phyloP scores from a whole-genome alignment of 2,113 vertebrate species.

The Lipotes vexillifer region DNA sequence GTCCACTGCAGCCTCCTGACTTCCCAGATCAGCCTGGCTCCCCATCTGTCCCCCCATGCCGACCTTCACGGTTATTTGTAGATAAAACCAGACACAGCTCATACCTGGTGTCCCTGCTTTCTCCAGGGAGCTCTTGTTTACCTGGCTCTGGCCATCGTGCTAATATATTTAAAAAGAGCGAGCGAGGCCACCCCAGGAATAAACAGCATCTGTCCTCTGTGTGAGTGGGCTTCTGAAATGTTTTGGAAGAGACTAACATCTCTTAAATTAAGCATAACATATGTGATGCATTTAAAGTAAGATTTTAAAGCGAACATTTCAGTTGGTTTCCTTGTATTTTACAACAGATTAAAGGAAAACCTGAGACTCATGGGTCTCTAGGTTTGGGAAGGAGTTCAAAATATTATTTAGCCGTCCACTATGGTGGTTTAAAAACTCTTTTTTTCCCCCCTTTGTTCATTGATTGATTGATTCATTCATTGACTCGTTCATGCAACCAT shows the following conservation, averaged over 20 bases:
- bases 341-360: not conserved
- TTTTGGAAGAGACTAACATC: conserved; percentile 19
- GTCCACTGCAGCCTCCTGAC: not conserved
- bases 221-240: conserved; percentile 13
- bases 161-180: not conserved
- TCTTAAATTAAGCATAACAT: conserved; percentile 34
- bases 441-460: not conserved
- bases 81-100: not conserved
- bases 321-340: not conserved
- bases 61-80: fast-evolving
- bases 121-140: not conserved
- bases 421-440: not conserved
- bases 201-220: not conserved
- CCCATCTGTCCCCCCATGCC: fast-evolving
- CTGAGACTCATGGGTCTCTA: not conserved
- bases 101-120: not conserved
- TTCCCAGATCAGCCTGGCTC: not conserved
- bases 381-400: not conserved
- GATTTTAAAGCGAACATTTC: not conserved
- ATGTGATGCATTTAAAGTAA: not conserved
- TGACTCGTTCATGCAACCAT: not conserved
- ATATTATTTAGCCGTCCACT: not conserved
- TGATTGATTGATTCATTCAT: not conserved
- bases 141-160: not conserved
- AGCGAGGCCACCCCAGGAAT: not conserved